phyloP scores from a whole-genome alignment of 2,888 invertebrate genomes.

The Tolmerus cingulatus region DNA sequence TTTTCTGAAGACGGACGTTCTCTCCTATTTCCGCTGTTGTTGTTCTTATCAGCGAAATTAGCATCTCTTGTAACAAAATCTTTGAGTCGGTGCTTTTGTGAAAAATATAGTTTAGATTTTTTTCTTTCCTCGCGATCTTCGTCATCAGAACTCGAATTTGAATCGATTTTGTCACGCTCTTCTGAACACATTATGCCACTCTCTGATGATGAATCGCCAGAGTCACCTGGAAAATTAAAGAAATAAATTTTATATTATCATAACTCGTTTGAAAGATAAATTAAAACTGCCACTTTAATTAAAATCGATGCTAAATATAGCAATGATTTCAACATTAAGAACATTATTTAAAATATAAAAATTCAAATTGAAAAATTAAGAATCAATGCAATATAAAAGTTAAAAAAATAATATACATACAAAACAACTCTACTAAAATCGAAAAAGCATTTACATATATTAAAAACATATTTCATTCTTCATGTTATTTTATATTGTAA shows the following conservation, averaged over 20 bases:
- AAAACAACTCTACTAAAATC: too few relatives aligned
- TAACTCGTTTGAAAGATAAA: too few relatives aligned
- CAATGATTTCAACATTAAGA: too few relatives aligned
- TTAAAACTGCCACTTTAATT: too few relatives aligned
- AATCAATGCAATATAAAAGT: too few relatives aligned
- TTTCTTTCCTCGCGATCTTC: conserved; percentile 38
- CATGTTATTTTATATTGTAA: too few relatives aligned
- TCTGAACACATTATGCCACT: conserved; percentile 37
- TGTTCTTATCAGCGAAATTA: conserved; percentile 36
- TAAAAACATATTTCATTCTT: too few relatives aligned
- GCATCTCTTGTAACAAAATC: not conserved
- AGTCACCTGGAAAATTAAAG: not conserved
- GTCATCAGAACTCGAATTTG: not conserved
- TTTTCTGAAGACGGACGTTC: conserved; percentile 42
- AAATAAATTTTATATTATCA: not conserved
- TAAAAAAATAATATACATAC: too few relatives aligned
- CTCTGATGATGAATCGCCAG: not conserved
- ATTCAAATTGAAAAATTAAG: too few relatives aligned
- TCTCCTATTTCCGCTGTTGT: conserved; percentile 4
- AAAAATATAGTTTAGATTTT: not conserved
- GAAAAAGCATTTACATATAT: too few relatives aligned
- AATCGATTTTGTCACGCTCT: not conserved
- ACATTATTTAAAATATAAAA: too few relatives aligned
- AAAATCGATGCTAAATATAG: too few relatives aligned
- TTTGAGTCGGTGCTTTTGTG: not conserved